Evolutionary conservation across 2,797 vertebrate species (phyloP), one percentile per base, ranked within the genome.

Genomic region (Falco berigora): DNA sequence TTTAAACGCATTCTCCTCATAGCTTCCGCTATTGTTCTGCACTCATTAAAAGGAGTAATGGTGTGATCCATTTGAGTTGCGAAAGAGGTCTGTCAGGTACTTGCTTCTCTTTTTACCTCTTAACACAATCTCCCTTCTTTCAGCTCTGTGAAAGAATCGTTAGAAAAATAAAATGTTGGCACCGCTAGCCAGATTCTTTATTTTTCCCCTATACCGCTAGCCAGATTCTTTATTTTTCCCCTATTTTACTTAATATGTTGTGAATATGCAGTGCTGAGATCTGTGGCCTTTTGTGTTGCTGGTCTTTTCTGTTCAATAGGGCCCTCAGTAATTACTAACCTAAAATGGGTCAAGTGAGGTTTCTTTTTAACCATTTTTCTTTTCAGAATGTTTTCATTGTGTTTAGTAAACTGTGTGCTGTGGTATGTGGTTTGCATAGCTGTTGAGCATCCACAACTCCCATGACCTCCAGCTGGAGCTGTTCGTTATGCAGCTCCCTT

Each of bases 271-370:
- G 3, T 92, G 88, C 87, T 59, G 85, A 74, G 91, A 91, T 94
- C 46, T 88, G 44, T 87, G 61, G 40, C 53, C 75, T 90, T 96
- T 97, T 95, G 64, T 95, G 71, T 82, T 86, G 76, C 30, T 78
- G 61, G 27, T 66, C 62, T 90, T 85, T 88, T 66, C 74, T 89
- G 47, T 92, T 95, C 80, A 86, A 32, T 91, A 84, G 80, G 69
- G 50, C 36, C 52, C 32, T 88, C 83, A 71, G 66, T 96, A 96
- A 94, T 93, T 88, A 44, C 66, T 71, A 86, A 93, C 53, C 74
- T 91, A 92, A 87, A 94, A 84, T 49, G 66, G 81, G 80, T 96
- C 86, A 94, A 92, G 69, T 91, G 92, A 89, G 80, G 77, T 88
- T 91, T 71, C 66, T 78, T 93, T 86, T 81, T 78, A 95, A 80